Conservation (phyloP, 35 echinoderm and acorn worm species). For the Holothuria glaberrima region DNA sequence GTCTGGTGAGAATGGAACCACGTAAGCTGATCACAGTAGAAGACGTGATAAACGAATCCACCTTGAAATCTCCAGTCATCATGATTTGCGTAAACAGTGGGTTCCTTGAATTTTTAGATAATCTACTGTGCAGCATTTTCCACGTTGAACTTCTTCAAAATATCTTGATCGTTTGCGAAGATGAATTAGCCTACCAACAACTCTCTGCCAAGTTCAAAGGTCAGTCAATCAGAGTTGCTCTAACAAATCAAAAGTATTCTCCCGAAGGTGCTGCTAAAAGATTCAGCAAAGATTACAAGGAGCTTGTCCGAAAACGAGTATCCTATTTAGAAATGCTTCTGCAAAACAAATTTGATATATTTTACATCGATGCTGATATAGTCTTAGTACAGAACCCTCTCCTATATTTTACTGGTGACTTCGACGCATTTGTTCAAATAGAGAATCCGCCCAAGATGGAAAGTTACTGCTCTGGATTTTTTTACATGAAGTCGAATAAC, state of each 20-base stretch:
- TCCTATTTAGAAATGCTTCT: neutral
- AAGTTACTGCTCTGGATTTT: slow-evolving; percentile 18
- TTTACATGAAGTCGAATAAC: neutral
- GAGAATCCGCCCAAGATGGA: neutral
- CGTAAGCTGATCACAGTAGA: no score
- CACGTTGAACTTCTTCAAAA: neutral
- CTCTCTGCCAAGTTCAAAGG: slow-evolving; percentile 1
- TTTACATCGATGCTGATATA: slow-evolving; percentile 34
- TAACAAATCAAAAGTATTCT: slow-evolving; percentile 12
- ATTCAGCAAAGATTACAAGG: neutral
- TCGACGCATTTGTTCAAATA: slow-evolving; percentile 19
- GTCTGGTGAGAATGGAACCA: no score
- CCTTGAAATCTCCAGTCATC: neutral
- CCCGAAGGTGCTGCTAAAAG: neutral
- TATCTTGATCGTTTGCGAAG: slow-evolving; percentile 24
- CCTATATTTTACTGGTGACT: slow-evolving; percentile 5
- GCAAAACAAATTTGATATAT: neutral
- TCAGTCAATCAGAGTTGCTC: neutral
- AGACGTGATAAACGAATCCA: no score
- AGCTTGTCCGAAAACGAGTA: neutral
- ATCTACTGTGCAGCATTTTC: slow-evolving; percentile 27
- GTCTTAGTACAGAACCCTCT: slow-evolving; percentile 10
- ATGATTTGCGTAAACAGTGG: slow-evolving; percentile 14
- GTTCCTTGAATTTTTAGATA: neutral
- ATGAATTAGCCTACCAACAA: neutral